phyloP scores from a whole-genome alignment of 1,140 invertebrate genomes.

The Microvelia longipes region DNA sequence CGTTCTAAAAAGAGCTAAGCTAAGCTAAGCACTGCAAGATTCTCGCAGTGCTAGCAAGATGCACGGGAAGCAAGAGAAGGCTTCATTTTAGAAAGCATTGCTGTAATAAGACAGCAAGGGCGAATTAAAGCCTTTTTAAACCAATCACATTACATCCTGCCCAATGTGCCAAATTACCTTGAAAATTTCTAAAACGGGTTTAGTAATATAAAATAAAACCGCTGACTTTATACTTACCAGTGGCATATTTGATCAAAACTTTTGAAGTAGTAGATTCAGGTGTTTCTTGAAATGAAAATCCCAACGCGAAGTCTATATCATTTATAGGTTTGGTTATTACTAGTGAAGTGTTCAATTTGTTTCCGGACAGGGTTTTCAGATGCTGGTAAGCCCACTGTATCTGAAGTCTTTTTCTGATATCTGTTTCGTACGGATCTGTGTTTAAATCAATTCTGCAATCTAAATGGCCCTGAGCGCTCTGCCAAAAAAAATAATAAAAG shows the following conservation, averaged over 20 bases:
- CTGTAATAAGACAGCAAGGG: too few relatives aligned
- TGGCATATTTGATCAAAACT: slow-evolving; percentile 34
- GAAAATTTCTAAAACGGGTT: too few relatives aligned
- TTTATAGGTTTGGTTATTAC: slow-evolving; percentile 33
- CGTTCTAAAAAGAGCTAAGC: too few relatives aligned
- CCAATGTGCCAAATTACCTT: too few relatives aligned
- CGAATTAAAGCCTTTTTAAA: too few relatives aligned
- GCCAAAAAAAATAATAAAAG: slow-evolving; percentile 13
- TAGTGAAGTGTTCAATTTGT: slow-evolving; percentile 31
- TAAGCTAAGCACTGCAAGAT: too few relatives aligned
- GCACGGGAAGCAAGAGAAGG: too few relatives aligned
- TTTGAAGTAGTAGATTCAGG: slow-evolving; percentile 26
- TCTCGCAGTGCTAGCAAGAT: too few relatives aligned
- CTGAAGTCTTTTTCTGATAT: slow-evolving; percentile 38
- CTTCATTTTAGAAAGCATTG: too few relatives aligned
- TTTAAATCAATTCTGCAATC: slow-evolving; percentile 37
- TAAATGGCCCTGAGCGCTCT: slow-evolving; percentile 37
- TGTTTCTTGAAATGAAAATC: slow-evolving; percentile 27
- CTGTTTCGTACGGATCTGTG: slow-evolving; percentile 29
- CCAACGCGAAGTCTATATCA: slow-evolving; percentile 34
- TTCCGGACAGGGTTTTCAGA: slow-evolving; percentile 31
- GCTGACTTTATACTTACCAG: too few relatives aligned
- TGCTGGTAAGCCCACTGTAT: slow-evolving; percentile 38
- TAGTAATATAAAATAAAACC: too few relatives aligned
- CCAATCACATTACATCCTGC: too few relatives aligned